Evolutionary conservation across 1,140 invertebrate genomes (phyloP), one percentile per base, ranked within the genome.

Genomic region (Drosophila mayri): DNA sequence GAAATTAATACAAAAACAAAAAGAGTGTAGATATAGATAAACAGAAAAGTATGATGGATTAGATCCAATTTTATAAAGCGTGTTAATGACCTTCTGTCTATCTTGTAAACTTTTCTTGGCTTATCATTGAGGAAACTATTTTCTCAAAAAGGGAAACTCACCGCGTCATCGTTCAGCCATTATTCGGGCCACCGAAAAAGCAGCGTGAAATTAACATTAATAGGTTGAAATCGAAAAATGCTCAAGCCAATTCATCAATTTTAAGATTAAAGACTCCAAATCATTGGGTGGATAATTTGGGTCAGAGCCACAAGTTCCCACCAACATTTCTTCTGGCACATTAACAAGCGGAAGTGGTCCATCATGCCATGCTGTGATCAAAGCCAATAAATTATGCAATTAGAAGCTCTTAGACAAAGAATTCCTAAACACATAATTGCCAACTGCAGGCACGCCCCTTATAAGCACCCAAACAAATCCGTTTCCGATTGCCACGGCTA

Each of bases 301-400:
- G 43, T 65, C 43, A 66, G 0, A 55, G 32, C 61, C 9, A 7
- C 14, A 4, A 67, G 8, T 37, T 22, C 32, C 22, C 52, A 55
- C 52, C 9, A 3, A 32, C 35, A 11, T 14, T 32, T 43, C 16
- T 25, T 43, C 1, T 18, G 54, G 44, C 71, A 54, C 35, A 3
- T 43, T 49, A 41, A 28, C 54, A 57, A 57, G 63, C 74, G 74
- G 74, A 77, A 77, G 76, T 43, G 22, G 32, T 44, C 37, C 5
- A 64, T 38, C 61, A 65, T 55, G 41, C 58, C 55, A 65, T 28
- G 38, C 50, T 65, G n/a, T 44, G 55, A 38, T 35, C 57, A 58
- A 20, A 60, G 57, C 22, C 58, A 80, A 49, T 62, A 37, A 40
- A 80, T 66, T 74, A 47, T 47, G 77, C 54, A 66, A 81, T 85